These are phyloP conservation scores for Calameuta filiformis DNA, from an alignment of 2,888 invertebrate species.

Conservation along the genomic window DNA sequence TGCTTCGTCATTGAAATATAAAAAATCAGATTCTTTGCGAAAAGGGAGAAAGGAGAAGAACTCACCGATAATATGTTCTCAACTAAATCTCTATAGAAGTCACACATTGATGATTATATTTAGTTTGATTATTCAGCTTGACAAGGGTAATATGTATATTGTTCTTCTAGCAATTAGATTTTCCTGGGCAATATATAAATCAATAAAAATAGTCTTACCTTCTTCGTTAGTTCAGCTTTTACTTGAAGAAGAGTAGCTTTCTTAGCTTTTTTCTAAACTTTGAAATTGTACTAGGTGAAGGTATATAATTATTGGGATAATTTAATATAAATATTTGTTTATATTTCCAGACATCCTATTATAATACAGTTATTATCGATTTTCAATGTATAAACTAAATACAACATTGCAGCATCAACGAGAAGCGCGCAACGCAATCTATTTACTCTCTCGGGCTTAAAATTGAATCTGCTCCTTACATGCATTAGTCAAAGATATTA, in stretches of 20 bases:
- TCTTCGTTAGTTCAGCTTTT: no score
- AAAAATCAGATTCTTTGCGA: background rate
- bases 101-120: background rate
- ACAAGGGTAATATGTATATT: background rate
- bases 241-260: background rate
- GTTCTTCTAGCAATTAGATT: background rate
- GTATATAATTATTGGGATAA: background rate
- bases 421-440: background rate
- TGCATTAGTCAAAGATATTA: background rate
- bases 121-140: background rate
- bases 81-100: background rate
- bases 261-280: background rate
- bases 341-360: conserved; percentile 21
- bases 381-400: conserved; percentile 20
- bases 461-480: background rate
- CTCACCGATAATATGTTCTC: background rate
- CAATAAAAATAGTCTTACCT: background rate
- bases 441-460: background rate
- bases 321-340: conserved; percentile 20
- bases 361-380: conserved; percentile 19
- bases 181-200: background rate
- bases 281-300: background rate
- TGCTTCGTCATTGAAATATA: background rate
- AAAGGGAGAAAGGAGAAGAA: background rate
- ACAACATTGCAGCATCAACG: conserved; percentile 19